These are phyloP conservation scores for Gobio occitaniae DNA, from an alignment of 2,797 vertebrate genomes.

Conservation along the genomic window DNA sequence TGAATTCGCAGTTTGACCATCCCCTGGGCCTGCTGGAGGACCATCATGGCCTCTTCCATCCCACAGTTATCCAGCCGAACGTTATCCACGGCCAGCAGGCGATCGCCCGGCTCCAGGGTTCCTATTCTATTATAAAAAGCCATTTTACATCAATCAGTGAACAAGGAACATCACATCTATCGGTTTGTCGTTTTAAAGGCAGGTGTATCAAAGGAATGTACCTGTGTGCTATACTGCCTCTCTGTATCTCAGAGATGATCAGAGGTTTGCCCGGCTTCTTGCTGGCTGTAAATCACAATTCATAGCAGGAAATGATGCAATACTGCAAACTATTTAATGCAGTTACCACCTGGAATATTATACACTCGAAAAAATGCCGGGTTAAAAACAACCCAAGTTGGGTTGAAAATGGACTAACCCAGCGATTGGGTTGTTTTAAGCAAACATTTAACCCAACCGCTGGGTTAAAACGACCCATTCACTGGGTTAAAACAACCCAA, in stretches of 20 bases:
- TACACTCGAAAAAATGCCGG: too few species aligned
- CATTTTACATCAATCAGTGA: conserved; percentile 1
- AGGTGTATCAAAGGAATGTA: conserved; percentile 64
- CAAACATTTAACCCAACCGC: too few species aligned
- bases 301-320: too few species aligned
- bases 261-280: conserved; percentile 93
- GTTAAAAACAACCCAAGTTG: too few species aligned
- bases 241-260: conserved; percentile 97
- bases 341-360: background rate
- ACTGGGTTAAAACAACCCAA: too few species aligned
- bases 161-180: background rate
- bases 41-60: conserved; percentile 95
- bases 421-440: too few species aligned
- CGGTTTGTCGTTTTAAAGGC: background rate
- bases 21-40: conserved; percentile 95
- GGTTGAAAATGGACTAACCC: too few species aligned
- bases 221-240: conserved; percentile 97
- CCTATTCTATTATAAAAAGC: conserved; percentile 80
- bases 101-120: conserved; percentile 95
- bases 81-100: conserved; percentile 95
- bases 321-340: background rate
- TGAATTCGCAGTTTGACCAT: conserved; percentile 96
- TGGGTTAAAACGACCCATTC: too few species aligned
- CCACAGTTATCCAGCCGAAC: conserved; percentile 94
- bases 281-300: conserved; percentile 78